Conservation (phyloP, 35 echinoderm and acorn worm genomes). For the Nesometra sesokonis region DNA sequence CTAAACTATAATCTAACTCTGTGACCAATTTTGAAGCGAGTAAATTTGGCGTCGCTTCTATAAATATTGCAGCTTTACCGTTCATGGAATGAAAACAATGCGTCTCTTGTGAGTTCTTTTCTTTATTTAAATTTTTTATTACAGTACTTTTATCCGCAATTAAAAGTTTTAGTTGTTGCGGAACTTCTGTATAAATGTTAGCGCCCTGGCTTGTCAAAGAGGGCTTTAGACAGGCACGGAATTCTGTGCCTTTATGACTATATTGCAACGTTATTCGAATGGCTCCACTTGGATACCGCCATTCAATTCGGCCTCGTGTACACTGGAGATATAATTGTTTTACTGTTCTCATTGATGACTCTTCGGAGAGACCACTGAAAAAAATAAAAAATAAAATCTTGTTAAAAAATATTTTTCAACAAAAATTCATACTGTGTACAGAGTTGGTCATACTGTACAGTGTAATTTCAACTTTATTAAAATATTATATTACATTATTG, state of each 20-base stretch:
- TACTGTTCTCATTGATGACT: slow-evolving; percentile 11
- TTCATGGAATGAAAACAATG: slow-evolving; percentile 43
- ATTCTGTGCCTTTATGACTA: slow-evolving; percentile 16
- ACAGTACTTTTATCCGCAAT: not conserved
- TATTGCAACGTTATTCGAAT: slow-evolving; percentile 44
- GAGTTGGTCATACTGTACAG: no score
- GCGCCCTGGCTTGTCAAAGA: slow-evolving; percentile 17
- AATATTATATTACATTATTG: no score
- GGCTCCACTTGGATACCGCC: slow-evolving; percentile 32
- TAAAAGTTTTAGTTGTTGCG: not conserved
- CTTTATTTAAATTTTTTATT: not conserved
- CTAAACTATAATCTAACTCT: slow-evolving; percentile 26
- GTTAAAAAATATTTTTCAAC: not conserved
- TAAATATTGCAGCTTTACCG: slow-evolving; percentile 37
- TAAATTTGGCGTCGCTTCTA: slow-evolving; percentile 34
- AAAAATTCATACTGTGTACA: not conserved
- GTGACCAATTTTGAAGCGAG: slow-evolving; percentile 13
- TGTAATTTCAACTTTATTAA: no score
- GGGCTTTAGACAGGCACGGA: slow-evolving; percentile 28
- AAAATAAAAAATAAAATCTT: not conserved
- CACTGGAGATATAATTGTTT: slow-evolving; percentile 37
- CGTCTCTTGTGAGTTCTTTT: slow-evolving; percentile 18
- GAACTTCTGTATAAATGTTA: slow-evolving; percentile 27
- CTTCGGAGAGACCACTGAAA: slow-evolving; percentile 33
- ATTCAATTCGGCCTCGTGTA: slow-evolving; percentile 33